Base-by-base conservation (phyloP, 2,113 vertebrate species). In the Vanacampus margaritifer region DNA sequence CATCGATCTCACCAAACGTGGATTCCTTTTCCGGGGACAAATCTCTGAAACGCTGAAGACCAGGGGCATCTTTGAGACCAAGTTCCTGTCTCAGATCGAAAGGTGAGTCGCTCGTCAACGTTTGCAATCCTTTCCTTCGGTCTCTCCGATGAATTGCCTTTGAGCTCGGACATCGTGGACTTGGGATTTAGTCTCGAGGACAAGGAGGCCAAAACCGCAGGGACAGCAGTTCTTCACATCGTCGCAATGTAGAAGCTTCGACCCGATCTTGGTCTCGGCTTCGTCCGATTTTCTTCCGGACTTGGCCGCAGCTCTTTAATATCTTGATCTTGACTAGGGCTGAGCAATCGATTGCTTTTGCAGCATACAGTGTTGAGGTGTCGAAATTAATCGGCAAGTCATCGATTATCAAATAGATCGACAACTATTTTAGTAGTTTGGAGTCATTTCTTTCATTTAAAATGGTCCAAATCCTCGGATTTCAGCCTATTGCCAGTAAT, bases 81-180 rank as follows among this genome's bases (percentile, higher is more conserved):
- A 98, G 87, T 98, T 94, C 79, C 94, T 99, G 69, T 99, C 97
- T 51, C 96, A 98, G 90, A 99, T 99, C 61, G 97, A 99, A 85
- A 98, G 96, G 97, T 88, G 76, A 76, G 80, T 17, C 23, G 12
- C 4, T 13, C 32, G 1, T 35, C 17, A 11, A 46, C 23, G 37
- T 45, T 28, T 32, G 11, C 1, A 14, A n/a, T 24, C 7, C 4
- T 39, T 41, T 41, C 35, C 21, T n/a, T n/a, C n/a, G n/a, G 35
- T 37, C 36, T 60, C 23, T 54, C 3, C 1, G 12, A 54, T 26
- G 4, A 0, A 54, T 54, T 17, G 14, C 3, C 8, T 32, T 16
- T n/a, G 19, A 51, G 28, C 13, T 21, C 24, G 11, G 51, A 54
- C 12, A 28, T 56, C 6, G 14, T 7, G 5, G 14, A 56, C 13